Evolutionary conservation across 2,113 vertebrate genomes (phyloP), one percentile per base, ranked within the genome.

Genomic region (Hippolais icterina): DNA sequence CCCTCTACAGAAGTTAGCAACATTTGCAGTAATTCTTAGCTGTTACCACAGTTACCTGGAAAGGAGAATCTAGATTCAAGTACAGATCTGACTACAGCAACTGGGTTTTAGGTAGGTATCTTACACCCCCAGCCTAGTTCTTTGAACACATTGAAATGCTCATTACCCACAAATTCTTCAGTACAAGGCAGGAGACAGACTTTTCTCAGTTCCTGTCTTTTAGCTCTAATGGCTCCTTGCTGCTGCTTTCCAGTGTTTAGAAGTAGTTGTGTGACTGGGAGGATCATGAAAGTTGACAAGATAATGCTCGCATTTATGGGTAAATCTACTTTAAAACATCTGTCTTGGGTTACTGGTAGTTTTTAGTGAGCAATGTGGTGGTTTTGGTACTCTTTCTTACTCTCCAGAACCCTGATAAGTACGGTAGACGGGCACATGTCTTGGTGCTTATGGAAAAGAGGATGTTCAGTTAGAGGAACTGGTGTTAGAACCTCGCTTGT

Each of bases 371-470:
- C 65, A 80, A 0, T 54, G 70, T 91, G 76, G 57, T 95, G 70
- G 46, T 61, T 96, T 93, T 89, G 93, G 92, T 94, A 87, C 80
- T 95, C 83, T 94, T 89, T 86, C 11, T 94, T 68, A 87, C 83
- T 94, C 28, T 72, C 64, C 60, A 61, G 75, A 77, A 49, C 87
- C 84, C 57, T 86, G 68, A 10, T 42, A 80, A 17, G 70, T 63
- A 44, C 15, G 4, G 75, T 87, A 86, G 82, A 63, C 70, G 91
- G 91, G 53, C 17, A 66, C 10, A 6, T 60, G n/a, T 94, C 81
- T 95, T 42, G 35, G 94, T 74, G 16, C 95, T 96, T 93, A 44
- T 4, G 52, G 71, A 80, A n/a, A 89, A 52, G 77, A 90, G 53
- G 92, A 77, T 92, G 53, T 66, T 92, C 84, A 89, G 82, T 78